These are phyloP conservation scores for Oreohelix idahoensis DNA, from an alignment of 1,140 invertebrate genomes.

Conservation along the genomic window DNA sequence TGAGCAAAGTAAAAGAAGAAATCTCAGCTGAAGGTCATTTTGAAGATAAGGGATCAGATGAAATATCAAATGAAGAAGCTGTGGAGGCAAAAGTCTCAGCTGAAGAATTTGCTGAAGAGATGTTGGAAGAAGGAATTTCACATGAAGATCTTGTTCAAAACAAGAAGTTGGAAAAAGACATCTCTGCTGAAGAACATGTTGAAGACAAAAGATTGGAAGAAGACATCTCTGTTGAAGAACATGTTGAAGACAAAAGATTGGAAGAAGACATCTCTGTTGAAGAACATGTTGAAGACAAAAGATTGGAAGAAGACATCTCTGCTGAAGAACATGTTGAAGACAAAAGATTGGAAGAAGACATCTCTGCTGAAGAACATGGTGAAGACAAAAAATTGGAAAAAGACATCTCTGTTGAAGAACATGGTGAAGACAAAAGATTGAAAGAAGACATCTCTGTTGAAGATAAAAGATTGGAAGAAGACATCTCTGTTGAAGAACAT, in stretches of 20 bases:
- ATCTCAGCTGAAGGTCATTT: neutral
- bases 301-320: no score
- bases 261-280: neutral
- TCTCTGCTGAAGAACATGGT: neutral
- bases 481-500: no score
- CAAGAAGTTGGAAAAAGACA: neutral
- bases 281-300: neutral
- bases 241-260: neutral
- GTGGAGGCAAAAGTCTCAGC: neutral
- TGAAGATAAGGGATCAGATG: neutral
- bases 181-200: no score
- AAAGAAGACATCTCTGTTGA: no score
- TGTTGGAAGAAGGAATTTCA: neutral
- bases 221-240: neutral
- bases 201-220: neutral
- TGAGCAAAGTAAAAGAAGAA: neutral
- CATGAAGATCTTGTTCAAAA: neutral
- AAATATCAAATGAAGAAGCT: neutral
- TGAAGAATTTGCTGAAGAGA: neutral
- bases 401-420: neutral
- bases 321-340: neutral
- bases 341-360: neutral
- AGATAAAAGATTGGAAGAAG: no score
- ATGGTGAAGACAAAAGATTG: neutral
- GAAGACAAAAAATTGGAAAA: neutral